Percentiles rank a stretch among this genome's conserved stretches.
phyloP scores from a whole-genome alignment of 2,797 vertebrate species.

The Takifugu ocellatus region DNA sequence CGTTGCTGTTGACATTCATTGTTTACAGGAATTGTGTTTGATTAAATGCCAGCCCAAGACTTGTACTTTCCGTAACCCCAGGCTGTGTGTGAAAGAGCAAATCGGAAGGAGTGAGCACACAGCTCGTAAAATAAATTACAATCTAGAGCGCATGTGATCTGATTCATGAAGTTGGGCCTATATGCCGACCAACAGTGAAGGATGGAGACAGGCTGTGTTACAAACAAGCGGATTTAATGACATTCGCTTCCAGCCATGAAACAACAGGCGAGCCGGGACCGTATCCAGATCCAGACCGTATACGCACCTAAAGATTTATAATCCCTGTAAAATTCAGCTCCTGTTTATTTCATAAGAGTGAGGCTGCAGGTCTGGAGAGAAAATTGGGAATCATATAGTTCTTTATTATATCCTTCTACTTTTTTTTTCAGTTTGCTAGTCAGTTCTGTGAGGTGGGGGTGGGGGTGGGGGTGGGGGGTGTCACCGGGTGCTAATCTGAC shows the following conservation, averaged over 20 bases:
- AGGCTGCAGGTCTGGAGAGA: conserved; percentile 32
- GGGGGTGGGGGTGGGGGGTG: conserved; percentile 32
- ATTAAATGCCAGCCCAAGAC: too few species aligned
- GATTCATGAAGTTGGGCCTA: conserved; percentile 12
- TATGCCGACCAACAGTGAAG: conserved; percentile 21
- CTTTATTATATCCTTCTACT: conserved; percentile 47
- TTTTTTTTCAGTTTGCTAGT: conserved; percentile 53
- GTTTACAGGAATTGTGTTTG: too few species aligned
- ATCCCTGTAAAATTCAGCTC: conserved; percentile 36
- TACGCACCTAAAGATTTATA: conserved; percentile 25
- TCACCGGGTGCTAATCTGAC: conserved; percentile 65
- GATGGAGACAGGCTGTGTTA: conserved; percentile 43
- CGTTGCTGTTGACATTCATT: too few species aligned
- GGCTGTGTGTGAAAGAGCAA: neutral
- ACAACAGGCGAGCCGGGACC: conserved; percentile 27
- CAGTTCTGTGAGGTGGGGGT: conserved; percentile 40
- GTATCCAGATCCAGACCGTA: conserved; percentile 18
- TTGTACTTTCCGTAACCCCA: too few species aligned
- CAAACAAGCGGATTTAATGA: conserved; percentile 64
- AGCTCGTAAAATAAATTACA: conserved; percentile 5
- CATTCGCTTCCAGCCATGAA: conserved; percentile 42
- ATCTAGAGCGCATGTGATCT: conserved; percentile 11
- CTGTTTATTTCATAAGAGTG: conserved; percentile 53
- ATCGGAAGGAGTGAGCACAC: neutral
- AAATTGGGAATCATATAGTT: conserved; percentile 34